Percentiles rank a stretch among this genome's conserved stretches.
These are phyloP conservation scores for Cnemophilus loriae DNA, from an alignment of 2,113 vertebrate species.

Conservation along the genomic window DNA sequence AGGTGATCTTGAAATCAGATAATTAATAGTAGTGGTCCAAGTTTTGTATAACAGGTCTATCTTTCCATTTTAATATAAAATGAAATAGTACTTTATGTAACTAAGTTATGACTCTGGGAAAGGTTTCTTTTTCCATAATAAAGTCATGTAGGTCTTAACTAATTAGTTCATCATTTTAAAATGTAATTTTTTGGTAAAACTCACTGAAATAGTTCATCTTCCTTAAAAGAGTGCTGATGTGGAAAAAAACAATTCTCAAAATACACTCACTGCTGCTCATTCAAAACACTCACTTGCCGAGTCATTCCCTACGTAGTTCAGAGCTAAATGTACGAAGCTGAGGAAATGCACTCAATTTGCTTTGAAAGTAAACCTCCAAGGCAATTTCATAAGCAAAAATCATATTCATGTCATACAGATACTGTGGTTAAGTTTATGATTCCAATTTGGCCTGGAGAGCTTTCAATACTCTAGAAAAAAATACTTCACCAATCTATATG, in stretches of 20 bases:
- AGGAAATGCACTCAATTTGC: conserved; percentile 45
- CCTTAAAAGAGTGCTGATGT: conserved; percentile 37
- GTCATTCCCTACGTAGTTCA: not conserved
- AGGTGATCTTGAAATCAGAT: conserved; percentile 71
- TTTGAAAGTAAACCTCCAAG: conserved; percentile 59
- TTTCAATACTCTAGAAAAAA: conserved; percentile 56
- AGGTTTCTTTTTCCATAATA: conserved; percentile 52
- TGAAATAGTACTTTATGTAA: conserved; percentile 41
- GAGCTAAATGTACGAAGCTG: conserved; percentile 5
- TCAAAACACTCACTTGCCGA: conserved; percentile 16
- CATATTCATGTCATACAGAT: conserved; percentile 54
- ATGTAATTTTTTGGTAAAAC: conserved; percentile 24
- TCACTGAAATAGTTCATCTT: conserved; percentile 52
- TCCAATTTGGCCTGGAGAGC: conserved; percentile 62
- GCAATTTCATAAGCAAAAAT: conserved; percentile 64
- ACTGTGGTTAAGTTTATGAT: conserved; percentile 62
- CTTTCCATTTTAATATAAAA: conserved; percentile 57
- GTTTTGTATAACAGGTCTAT: conserved; percentile 39
- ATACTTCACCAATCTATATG: conserved; percentile 65
- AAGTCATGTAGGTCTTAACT: conserved; percentile 56
- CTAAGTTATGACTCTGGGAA: conserved; percentile 3
- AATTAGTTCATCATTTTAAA: conserved; percentile 69
- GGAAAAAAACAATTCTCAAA: conserved; percentile 48
- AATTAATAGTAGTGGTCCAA: conserved; percentile 64
- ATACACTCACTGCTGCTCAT: not conserved